Percentiles rank a stretch among this genome's conserved stretches.
Evolutionary conservation across 2,888 invertebrate species (phyloP).

Genomic region (Apamea crenata): DNA sequence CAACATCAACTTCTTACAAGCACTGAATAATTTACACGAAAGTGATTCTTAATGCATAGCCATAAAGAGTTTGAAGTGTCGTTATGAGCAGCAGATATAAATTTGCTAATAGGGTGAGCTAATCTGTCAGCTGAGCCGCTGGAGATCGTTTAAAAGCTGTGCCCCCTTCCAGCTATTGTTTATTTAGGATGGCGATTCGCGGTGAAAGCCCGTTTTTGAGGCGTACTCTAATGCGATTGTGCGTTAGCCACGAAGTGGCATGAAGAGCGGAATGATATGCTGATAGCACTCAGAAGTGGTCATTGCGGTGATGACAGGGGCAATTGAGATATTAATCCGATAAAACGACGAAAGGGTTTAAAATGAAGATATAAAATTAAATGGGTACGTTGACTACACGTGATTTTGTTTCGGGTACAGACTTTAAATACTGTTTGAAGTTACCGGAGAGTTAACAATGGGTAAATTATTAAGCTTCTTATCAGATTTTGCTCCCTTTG

Average conservation of each 20-base stretch:
- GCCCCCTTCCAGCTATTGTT: constrained; percentile 88
- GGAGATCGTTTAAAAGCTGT: constrained; percentile 89
- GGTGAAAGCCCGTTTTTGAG: constrained; percentile 87
- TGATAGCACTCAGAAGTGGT: constrained; percentile 75
- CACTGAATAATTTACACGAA: constrained; percentile 47
- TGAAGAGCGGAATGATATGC: constrained; percentile 75
- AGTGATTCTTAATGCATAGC: constrained; percentile 59
- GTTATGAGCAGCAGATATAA: constrained; percentile 66
- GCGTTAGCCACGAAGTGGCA: constrained; percentile 78
- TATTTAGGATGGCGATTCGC: constrained; percentile 89
- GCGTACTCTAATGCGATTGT: constrained; percentile 89
- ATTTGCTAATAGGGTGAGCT: constrained; percentile 83
- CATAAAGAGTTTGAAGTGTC: constrained; percentile 49
- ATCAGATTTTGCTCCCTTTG: constrained; percentile 49
- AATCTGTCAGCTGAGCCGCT: constrained; percentile 89
- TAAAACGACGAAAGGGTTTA: constrained; percentile 65
- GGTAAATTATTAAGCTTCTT: constrained; percentile 62
- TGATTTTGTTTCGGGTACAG: constrained; percentile 45
- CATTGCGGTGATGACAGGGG: constrained; percentile 68
- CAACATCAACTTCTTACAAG: constrained; percentile 53
- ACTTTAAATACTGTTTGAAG: constrained; percentile 41
- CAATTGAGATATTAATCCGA: constrained; percentile 74
- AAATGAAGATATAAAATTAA: constrained; percentile 53
- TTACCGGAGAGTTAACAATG: constrained; percentile 42
- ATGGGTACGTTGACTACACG: constrained; percentile 42